phyloP scores from a whole-genome alignment of 2,113 vertebrate species.

The Myrmophylax atrothorax region DNA sequence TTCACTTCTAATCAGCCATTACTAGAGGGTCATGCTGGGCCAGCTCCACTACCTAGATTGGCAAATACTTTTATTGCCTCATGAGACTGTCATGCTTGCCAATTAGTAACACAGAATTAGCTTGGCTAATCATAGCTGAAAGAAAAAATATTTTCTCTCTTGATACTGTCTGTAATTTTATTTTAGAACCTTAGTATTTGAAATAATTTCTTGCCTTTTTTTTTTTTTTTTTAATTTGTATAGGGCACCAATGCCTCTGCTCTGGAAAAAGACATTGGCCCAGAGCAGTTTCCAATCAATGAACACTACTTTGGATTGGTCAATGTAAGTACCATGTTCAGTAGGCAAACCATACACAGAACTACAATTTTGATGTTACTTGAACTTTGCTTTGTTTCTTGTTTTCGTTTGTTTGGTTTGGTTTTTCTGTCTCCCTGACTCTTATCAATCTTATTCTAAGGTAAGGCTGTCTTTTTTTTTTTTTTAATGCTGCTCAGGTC shows the following conservation, averaged over 20 bases:
- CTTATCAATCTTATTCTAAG: background rate
- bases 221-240: background rate
- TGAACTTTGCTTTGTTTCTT: background rate
- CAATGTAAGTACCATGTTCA: slow-evolving; percentile 85
- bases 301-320: slow-evolving; percentile 99
- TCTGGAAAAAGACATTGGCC: slow-evolving; percentile 99
- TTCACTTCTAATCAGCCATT: background rate
- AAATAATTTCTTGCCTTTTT: background rate
- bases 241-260: slow-evolving; percentile 99
- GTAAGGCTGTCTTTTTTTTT: background rate
- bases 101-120: background rate
- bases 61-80: background rate
- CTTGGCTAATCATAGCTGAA: background rate
- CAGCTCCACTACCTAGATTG: background rate
- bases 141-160: background rate
- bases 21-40: background rate
- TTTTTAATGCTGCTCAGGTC: background rate
- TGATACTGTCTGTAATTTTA: background rate
- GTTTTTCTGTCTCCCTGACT: background rate
- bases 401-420: no score
- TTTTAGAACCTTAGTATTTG: background rate
- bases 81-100: background rate
- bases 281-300: slow-evolving; percentile 99
- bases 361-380: background rate
- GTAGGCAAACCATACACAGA: background rate